Evolutionary conservation across 2,797 vertebrate genomes (phyloP).

Genomic region (Chrysolophus pictus): DNA sequence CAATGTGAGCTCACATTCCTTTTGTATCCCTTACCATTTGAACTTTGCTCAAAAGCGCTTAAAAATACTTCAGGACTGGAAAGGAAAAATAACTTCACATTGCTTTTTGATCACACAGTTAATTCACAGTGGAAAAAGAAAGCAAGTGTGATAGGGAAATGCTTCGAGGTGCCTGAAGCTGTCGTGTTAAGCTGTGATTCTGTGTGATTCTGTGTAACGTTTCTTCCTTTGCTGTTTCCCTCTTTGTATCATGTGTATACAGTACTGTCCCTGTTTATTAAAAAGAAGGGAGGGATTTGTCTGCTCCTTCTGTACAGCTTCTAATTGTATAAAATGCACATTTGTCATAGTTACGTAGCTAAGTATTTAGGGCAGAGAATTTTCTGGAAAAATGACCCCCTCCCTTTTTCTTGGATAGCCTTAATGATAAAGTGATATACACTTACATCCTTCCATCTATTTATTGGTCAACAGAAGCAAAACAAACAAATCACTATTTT

Average conservation of each 20-base stretch:
- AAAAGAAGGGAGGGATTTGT: neutral
- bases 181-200: too few relatives aligned
- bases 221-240: neutral
- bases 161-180: neutral
- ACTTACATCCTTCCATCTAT: neutral
- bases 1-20: rapidly evolving
- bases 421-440: neutral
- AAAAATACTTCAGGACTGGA: neutral
- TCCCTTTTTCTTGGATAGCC: neutral
- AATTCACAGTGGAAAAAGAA: neutral
- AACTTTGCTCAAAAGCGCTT: neutral
- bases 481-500: neutral
- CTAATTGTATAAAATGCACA: neutral
- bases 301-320: neutral
- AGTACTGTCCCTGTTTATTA: neutral
- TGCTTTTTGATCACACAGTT: neutral
- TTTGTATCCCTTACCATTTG: neutral
- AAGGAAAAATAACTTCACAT: neutral
- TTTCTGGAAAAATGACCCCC: neutral
- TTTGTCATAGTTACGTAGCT: neutral
- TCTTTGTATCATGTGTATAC: neutral
- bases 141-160: neutral
- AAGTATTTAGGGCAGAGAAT: neutral
- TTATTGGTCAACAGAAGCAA: neutral
- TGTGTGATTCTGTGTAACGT: neutral